These are phyloP conservation scores for Musca vetustissima DNA, from an alignment of 1,140 invertebrate genomes.

Conservation along the genomic window DNA sequence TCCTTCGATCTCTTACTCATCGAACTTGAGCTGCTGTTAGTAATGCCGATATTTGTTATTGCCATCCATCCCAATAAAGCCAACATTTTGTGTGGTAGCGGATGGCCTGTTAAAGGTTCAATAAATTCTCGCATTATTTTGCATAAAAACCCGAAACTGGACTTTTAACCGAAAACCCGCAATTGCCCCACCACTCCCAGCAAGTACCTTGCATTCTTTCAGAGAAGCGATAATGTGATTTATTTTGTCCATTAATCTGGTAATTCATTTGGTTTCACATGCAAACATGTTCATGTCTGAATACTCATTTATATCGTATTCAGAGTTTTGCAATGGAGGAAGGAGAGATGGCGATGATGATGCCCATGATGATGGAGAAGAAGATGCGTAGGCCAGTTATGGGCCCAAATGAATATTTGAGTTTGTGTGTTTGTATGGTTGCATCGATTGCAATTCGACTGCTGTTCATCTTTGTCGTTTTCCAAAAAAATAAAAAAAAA, in stretches of 20 bases:
- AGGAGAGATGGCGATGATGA: not conserved
- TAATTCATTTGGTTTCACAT: slow-evolving; percentile 52
- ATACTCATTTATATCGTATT: slow-evolving; percentile 16
- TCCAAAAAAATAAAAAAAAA: too few relatives aligned
- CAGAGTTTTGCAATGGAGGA: not conserved
- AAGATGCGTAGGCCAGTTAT: not conserved
- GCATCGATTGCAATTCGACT: slow-evolving; percentile 55
- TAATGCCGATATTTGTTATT: too few relatives aligned
- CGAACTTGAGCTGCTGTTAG: too few relatives aligned
- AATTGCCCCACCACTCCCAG: too few relatives aligned
- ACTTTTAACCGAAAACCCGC: not conserved
- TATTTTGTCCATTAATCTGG: slow-evolving; percentile 56
- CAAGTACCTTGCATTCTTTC: not conserved
- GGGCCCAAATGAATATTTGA: not conserved
- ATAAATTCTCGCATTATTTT: slow-evolving; percentile 45
- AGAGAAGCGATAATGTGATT: slow-evolving; percentile 56
- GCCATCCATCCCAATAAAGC: too few relatives aligned
- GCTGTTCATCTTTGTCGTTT: slow-evolving; percentile 50
- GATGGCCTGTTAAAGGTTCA: slow-evolving; percentile 35
- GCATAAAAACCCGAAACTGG: slow-evolving; percentile 29
- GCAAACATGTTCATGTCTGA: slow-evolving; percentile 20
- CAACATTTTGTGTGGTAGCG: slow-evolving; percentile 12
- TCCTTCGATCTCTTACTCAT: too few relatives aligned
- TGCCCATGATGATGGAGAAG: not conserved
- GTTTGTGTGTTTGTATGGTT: not conserved